Evolutionary conservation across 2,888 invertebrate species (phyloP).

Genomic region (Limnephilus auricula): DNA sequence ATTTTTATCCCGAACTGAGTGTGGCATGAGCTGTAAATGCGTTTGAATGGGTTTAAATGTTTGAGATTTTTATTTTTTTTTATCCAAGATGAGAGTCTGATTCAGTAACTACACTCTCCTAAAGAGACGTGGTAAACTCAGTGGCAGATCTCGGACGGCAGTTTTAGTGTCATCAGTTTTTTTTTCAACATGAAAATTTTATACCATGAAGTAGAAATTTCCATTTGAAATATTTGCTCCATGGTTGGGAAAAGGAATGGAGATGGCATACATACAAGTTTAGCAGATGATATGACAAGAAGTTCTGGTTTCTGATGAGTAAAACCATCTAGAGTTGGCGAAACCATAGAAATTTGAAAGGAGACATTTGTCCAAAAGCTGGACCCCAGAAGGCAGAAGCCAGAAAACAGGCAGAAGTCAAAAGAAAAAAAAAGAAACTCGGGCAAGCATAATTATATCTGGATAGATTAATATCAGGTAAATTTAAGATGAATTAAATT

Average conservation of each 20-base stretch:
- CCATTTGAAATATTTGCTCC: not conserved
- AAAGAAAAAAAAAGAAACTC: not conserved
- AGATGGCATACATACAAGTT: not conserved
- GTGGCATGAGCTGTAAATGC: not conserved
- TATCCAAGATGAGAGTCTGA: not conserved
- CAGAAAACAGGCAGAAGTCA: too few species aligned
- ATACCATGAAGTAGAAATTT: too few species aligned
- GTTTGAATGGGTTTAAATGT: not conserved
- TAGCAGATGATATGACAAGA: too few species aligned
- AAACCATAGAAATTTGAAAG: not conserved
- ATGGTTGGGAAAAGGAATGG: too few species aligned
- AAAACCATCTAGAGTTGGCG: not conserved
- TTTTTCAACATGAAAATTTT: too few species aligned
- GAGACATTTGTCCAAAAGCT: not conserved
- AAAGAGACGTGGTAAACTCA: too few species aligned
- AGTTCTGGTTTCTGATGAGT: too few species aligned
- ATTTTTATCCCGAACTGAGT: conserved; percentile 5
- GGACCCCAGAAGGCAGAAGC: not conserved
- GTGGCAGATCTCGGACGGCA: too few species aligned
- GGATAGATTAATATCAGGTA: not conserved
- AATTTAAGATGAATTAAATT: not conserved
- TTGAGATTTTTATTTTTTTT: not conserved
- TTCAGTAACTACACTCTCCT: too few species aligned
- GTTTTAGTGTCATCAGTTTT: too few species aligned
- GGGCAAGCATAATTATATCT: not conserved